Evolutionary conservation across 2,797 vertebrate species (phyloP).

Genomic region (Pristis pectinata): DNA sequence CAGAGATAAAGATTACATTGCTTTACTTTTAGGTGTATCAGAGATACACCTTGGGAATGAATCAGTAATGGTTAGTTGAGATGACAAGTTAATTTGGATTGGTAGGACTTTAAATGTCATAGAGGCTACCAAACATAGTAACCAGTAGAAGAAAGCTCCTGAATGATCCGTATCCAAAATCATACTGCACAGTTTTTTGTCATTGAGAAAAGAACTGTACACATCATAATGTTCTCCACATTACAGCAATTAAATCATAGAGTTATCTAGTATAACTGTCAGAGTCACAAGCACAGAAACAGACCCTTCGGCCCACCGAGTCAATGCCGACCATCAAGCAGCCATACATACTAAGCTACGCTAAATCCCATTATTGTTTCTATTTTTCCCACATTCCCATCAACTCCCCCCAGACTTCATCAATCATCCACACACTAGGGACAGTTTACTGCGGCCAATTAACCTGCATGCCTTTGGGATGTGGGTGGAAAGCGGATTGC

Average conservation of each 20-base stretch:
- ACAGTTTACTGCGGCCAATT: too few relatives aligned
- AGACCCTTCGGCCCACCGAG: too few relatives aligned
- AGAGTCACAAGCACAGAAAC: too few relatives aligned
- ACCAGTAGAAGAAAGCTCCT: neutral
- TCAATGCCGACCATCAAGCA: too few relatives aligned
- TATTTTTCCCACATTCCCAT: too few relatives aligned
- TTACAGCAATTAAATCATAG: neutral
- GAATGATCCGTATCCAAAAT: neutral
- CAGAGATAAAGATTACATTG: neutral
- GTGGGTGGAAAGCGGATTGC: too few relatives aligned
- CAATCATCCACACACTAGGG: too few relatives aligned
- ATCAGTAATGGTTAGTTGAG: neutral
- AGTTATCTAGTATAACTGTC: neutral
- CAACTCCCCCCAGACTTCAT: too few relatives aligned
- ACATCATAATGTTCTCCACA: neutral
- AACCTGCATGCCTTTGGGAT: too few relatives aligned
- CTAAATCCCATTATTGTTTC: too few relatives aligned
- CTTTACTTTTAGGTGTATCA: neutral
- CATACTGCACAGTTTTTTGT: neutral
- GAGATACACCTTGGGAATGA: neutral
- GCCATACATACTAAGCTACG: too few relatives aligned
- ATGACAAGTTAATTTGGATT: neutral
- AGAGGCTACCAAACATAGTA: neutral
- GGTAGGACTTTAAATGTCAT: neutral
- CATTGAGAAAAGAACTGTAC: neutral